These are phyloP conservation scores for Cromileptes altivelis DNA, from an alignment of 2,113 vertebrate species.

Conservation along the genomic window DNA sequence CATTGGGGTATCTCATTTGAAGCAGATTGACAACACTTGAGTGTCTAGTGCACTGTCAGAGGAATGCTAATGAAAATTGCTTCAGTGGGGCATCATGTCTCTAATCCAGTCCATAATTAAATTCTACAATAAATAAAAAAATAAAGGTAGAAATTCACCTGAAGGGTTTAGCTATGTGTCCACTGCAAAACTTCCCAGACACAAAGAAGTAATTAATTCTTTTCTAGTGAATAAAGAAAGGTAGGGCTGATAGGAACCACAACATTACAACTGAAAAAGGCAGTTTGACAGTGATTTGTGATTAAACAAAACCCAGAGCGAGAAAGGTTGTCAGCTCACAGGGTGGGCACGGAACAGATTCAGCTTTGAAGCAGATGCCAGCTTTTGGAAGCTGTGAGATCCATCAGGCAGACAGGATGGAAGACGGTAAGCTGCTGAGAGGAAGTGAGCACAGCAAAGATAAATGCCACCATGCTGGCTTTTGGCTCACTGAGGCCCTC, in stretches of 20 bases:
- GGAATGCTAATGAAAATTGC: not conserved
- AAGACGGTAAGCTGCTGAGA: conserved; percentile 49
- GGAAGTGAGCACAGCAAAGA: conserved; percentile 55
- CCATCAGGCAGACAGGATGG: conserved; percentile 62
- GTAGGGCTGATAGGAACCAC: not conserved
- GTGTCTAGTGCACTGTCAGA: not conserved
- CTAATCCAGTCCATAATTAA: not conserved
- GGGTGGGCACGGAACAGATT: conserved; percentile 36
- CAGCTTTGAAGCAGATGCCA: conserved; percentile 58
- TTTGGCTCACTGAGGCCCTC: conserved; percentile 38
- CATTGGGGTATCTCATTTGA: not conserved
- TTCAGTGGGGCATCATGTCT: not conserved
- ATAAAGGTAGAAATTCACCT: not conserved
- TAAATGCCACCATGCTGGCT: conserved; percentile 53
- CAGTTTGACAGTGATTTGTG: not conserved
- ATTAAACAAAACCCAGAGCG: conserved; percentile 27
- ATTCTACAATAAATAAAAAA: not conserved
- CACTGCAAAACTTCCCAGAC: not conserved
- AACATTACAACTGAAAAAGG: not conserved
- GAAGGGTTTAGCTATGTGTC: not conserved
- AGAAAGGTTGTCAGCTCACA: conserved; percentile 29
- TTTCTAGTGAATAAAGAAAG: conserved; percentile 15
- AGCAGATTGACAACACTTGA: conserved; percentile 12
- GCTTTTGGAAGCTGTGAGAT: conserved; percentile 49
- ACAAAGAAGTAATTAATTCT: not conserved